Percentiles rank a stretch among this genome's conserved stretches.
Conservation (phyloP, 2,113 vertebrate species). For the Phainopepla nitens region DNA sequence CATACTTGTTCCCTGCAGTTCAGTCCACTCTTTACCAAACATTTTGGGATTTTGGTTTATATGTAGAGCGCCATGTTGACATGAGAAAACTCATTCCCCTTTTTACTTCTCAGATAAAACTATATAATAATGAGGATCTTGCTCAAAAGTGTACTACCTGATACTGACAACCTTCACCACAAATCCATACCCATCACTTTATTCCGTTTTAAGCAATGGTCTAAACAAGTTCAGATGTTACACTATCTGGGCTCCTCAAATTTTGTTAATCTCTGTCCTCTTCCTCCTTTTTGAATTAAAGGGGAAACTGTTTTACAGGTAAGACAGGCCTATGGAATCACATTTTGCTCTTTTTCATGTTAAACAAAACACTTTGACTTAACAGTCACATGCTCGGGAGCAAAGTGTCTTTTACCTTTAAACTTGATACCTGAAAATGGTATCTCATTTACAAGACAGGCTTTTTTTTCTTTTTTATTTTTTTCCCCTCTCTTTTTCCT, state of each 20-base stretch:
- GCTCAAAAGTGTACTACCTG: neutral
- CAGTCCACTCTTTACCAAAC: neutral
- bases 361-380: neutral
- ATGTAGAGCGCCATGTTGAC: fast-evolving
- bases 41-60: neutral
- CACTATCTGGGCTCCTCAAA: neutral
- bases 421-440: neutral
- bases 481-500: neutral
- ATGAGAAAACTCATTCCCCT: neutral
- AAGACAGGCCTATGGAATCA: neutral
- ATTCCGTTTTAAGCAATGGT: neutral
- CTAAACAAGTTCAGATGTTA: neutral
- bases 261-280: neutral
- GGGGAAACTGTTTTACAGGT: neutral
- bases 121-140: neutral
- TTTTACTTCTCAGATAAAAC: neutral
- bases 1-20: neutral
- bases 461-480: neutral
- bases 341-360: neutral
- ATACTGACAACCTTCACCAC: neutral
- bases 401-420: neutral
- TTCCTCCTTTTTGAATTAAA: neutral
- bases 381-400: fast-evolving
- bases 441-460: neutral
- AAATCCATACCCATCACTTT: neutral